Percentiles rank a stretch among this genome's conserved stretches.
phyloP scores from a whole-genome alignment of 2,888 invertebrate genomes.

The Limnephilus lunatus region DNA sequence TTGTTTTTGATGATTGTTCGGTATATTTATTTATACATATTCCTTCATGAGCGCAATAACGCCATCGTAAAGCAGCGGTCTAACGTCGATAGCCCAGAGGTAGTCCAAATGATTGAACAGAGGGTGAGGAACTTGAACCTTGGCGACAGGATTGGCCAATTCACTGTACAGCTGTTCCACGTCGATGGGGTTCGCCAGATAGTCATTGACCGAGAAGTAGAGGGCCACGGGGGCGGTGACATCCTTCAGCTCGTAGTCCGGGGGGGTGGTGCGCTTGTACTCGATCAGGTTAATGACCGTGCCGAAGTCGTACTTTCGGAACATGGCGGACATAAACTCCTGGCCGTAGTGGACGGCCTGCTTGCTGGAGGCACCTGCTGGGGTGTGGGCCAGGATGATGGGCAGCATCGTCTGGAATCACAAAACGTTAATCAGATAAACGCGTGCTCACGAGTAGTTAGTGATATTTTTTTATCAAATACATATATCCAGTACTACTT shows the following conservation, averaged over 20 bases:
- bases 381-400: slow-evolving; percentile 79
- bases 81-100: slow-evolving; percentile 79
- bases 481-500: too few relatives aligned
- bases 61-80: slow-evolving; percentile 75
- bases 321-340: slow-evolving; percentile 68
- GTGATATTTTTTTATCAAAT: too few relatives aligned
- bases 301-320: slow-evolving; percentile 77
- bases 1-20: neutral
- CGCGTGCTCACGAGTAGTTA: too few relatives aligned
- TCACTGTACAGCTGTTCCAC: slow-evolving; percentile 72
- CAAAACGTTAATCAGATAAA: neutral
- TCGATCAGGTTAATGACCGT: slow-evolving; percentile 70
- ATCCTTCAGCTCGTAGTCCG: slow-evolving; percentile 73
- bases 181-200: slow-evolving; percentile 76
- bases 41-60: slow-evolving; percentile 73
- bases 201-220: slow-evolving; percentile 78
- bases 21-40: slow-evolving; percentile 15
- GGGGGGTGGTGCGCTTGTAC: slow-evolving; percentile 75
- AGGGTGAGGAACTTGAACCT: slow-evolving; percentile 74
- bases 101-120: slow-evolving; percentile 83
- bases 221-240: slow-evolving; percentile 75
- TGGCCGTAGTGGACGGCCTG: slow-evolving; percentile 78
- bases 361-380: slow-evolving; percentile 76
- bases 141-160: slow-evolving; percentile 76
- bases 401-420: slow-evolving; percentile 75